Evolutionary conservation across 2,113 vertebrate genomes (phyloP).

Genomic region (Climacteris rufus): DNA sequence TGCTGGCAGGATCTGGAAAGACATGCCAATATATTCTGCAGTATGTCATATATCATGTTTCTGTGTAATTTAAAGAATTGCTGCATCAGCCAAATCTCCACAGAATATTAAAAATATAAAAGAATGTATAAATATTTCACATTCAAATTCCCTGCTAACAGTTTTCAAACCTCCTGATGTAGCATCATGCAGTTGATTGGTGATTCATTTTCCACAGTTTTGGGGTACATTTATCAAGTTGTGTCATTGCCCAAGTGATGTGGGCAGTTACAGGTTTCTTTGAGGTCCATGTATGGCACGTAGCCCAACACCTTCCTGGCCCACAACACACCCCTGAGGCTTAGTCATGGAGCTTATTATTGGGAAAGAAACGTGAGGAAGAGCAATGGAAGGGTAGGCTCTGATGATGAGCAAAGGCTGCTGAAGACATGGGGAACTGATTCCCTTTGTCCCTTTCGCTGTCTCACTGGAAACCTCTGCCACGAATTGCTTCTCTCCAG

Average conservation of each 20-base stretch:
- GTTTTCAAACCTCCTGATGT: background rate
- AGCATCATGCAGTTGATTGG: background rate
- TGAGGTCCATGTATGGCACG: rapidly evolving
- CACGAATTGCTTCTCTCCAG: background rate
- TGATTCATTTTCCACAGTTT: background rate
- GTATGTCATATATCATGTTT: background rate
- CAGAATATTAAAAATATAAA: background rate
- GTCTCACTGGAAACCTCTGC: background rate
- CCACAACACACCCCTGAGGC: background rate
- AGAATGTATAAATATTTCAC: background rate
- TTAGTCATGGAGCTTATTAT: background rate
- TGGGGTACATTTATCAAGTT: background rate
- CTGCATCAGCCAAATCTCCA: background rate
- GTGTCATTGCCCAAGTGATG: background rate
- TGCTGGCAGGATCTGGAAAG: background rate
- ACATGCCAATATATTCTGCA: background rate
- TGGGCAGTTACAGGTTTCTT: background rate
- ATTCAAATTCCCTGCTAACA: background rate
- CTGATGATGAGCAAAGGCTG: background rate
- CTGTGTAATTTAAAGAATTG: background rate
- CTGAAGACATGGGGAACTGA: background rate
- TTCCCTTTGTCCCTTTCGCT: background rate
- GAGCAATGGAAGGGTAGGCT: rapidly evolving
- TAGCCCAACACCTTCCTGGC: background rate
- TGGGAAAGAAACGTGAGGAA: background rate